Base-by-base conservation (phyloP, 1,140 invertebrate genomes). In the Gryon sp. region DNA sequence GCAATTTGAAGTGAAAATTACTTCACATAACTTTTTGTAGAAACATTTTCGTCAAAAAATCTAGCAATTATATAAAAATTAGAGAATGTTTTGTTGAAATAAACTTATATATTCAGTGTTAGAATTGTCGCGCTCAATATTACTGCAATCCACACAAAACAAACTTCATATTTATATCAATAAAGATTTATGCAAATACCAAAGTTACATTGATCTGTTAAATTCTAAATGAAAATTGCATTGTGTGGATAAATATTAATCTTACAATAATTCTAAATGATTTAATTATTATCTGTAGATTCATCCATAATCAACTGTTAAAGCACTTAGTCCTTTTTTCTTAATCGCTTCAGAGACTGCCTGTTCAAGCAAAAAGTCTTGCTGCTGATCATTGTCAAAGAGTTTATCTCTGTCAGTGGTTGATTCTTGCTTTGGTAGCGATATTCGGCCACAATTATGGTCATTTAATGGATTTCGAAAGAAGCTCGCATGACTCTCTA, bases 291-390 rank as follows among this genome's bases (percentile, higher is more conserved):
- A 7, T 28, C 1, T 1, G 8, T 50, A 15, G 7, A 63, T 63
- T 88, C 81, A 89, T 79, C 87, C 86, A 55, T 89, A 88, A 60
- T 89, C 88, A 9, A 87, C 86, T 12, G 84, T 87, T 0, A 90
- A 83, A 80, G 90, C 90, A 72, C 91, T 92, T 4, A 93, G 84
- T 18, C 93, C 93, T 82, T 93, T 93, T 76, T 92, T 92, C 82
- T 93, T 91, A 55, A 93, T 93, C 9, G 93, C 93, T 73, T 91
- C 92, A 18, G 91, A 90, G 6, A 93, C 91, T 45, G 93, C 93
- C 24, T 91, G 88, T 86, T 93, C 92, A 46, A 70, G 8, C 0
- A 93, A 77, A 79, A 93, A 92, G 76, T 93, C 91, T 82, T 86
- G 81, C 5, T 86, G 84, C 16, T 86, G 81, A 80, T 82, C 80